Evolutionary conservation across 1,140 invertebrate genomes (phyloP).

Genomic region (Lycorma delicatula): DNA sequence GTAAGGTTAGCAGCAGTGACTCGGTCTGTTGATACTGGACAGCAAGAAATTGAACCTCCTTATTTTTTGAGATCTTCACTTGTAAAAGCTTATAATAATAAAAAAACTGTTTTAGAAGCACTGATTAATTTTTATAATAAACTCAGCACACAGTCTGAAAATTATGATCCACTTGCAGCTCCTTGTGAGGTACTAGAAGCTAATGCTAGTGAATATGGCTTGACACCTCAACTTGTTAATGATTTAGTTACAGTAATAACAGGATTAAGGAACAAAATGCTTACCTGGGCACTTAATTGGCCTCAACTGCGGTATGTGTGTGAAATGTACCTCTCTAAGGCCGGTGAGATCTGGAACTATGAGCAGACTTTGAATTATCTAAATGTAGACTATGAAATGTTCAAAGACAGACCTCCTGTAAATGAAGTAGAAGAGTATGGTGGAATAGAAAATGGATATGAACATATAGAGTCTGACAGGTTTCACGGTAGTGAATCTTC

Average conservation of each 20-base stretch:
- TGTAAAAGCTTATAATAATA: slow-evolving; percentile 22
- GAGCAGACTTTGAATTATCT: slow-evolving; percentile 53
- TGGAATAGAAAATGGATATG: slow-evolving; percentile 49
- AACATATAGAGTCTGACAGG: slow-evolving; percentile 30
- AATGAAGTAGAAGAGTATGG: slow-evolving; percentile 34
- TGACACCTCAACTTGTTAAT: slow-evolving; percentile 49
- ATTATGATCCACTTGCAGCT: slow-evolving; percentile 41
- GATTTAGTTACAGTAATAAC: slow-evolving; percentile 51
- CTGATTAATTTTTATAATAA: slow-evolving; percentile 40
- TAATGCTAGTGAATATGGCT: slow-evolving; percentile 45
- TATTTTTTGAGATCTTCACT: neutral
- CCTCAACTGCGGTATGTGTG: slow-evolving; percentile 46
- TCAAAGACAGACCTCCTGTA: slow-evolving; percentile 46
- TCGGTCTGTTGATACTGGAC: slow-evolving; percentile 9
- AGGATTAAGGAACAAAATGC: slow-evolving; percentile 49
- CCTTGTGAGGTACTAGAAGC: slow-evolving; percentile 42
- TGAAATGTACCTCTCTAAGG: slow-evolving; percentile 48
- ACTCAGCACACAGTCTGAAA: slow-evolving; percentile 36
- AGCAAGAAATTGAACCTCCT: neutral
- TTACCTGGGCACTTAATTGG: slow-evolving; percentile 53
- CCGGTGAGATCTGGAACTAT: slow-evolving; percentile 45
- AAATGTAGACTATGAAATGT: slow-evolving; percentile 55
- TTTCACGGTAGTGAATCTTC: neutral
- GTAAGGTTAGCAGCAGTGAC: slow-evolving; percentile 37
- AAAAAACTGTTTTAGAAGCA: slow-evolving; percentile 38